Percentiles rank a stretch among this genome's conserved stretches.
These are phyloP conservation scores for Prolemur simus DNA, from an alignment of 2,113 vertebrate genomes.

Conservation along the genomic window DNA sequence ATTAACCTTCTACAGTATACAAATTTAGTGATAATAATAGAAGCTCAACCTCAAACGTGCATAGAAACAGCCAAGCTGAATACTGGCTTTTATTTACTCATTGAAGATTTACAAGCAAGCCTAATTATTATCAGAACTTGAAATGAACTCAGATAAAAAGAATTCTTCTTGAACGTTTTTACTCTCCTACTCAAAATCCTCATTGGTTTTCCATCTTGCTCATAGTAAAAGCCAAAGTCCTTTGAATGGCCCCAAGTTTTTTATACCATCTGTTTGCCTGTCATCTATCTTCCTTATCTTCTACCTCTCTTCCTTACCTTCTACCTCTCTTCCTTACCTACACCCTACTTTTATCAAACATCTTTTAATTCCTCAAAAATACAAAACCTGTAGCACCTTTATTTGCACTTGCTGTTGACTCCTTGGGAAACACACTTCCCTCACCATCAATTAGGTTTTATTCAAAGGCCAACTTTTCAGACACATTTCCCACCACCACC, in stretches of 20 bases:
- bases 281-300: background rate
- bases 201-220: background rate
- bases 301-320: background rate
- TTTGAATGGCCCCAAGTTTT: background rate
- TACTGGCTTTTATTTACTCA: background rate
- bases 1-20: background rate
- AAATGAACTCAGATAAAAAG: background rate
- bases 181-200: background rate
- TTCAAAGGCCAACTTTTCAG: background rate
- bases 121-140: background rate
- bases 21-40: background rate
- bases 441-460: background rate
- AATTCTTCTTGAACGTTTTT: constrained; percentile 20
- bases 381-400: background rate
- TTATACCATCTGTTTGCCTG: background rate
- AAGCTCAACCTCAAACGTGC: background rate
- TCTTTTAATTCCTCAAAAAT: background rate
- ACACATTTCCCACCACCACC: background rate
- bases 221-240: background rate
- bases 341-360: background rate
- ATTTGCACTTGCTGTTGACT: background rate
- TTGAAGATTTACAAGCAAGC: background rate
- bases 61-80: background rate
- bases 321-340: background rate
- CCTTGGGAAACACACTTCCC: background rate